phyloP scores from a whole-genome alignment of 2,888 invertebrate genomes.

The Limenitis arthemis region DNA sequence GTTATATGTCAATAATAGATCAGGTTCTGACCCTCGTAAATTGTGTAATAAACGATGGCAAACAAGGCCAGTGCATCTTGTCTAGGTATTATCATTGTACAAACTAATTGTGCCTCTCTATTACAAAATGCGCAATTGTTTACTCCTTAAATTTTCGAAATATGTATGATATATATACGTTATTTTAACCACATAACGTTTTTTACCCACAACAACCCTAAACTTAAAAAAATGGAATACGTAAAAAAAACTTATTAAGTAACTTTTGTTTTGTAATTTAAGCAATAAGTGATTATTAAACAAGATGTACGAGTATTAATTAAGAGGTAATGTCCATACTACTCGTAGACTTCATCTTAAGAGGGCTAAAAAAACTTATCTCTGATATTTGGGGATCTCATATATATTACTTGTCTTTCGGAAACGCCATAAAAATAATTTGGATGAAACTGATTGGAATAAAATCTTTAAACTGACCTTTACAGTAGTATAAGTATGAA shows the following conservation, averaged over 20 bases:
- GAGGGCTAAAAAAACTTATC: too few relatives aligned
- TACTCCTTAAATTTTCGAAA: not conserved
- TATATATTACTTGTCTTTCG: not conserved
- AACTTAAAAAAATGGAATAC: too few relatives aligned
- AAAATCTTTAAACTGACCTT: slow-evolving; percentile 11
- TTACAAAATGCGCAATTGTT: slow-evolving; percentile 7
- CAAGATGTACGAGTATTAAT: too few relatives aligned
- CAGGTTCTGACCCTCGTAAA: slow-evolving; percentile 11
- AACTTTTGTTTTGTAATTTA: too few relatives aligned
- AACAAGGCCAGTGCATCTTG: slow-evolving; percentile 10
- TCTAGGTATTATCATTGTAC: slow-evolving; percentile 5
- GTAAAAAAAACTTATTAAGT: too few relatives aligned
- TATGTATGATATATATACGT: not conserved
- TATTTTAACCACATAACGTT: not conserved
- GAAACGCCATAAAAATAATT: not conserved
- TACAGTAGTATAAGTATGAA: slow-evolving; percentile 40
- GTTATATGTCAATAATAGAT: slow-evolving; percentile 7
- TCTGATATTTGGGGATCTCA: too few relatives aligned
- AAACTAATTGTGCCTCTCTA: slow-evolving; percentile 12
- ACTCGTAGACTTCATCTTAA: too few relatives aligned
- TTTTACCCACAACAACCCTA: too few relatives aligned
- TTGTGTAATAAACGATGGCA: slow-evolving; percentile 11
- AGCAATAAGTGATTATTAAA: too few relatives aligned
- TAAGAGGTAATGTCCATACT: too few relatives aligned
- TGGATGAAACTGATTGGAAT: too few relatives aligned